Conservation (phyloP, 2,113 vertebrate genomes). For the Rhadina sibilatrix region DNA sequence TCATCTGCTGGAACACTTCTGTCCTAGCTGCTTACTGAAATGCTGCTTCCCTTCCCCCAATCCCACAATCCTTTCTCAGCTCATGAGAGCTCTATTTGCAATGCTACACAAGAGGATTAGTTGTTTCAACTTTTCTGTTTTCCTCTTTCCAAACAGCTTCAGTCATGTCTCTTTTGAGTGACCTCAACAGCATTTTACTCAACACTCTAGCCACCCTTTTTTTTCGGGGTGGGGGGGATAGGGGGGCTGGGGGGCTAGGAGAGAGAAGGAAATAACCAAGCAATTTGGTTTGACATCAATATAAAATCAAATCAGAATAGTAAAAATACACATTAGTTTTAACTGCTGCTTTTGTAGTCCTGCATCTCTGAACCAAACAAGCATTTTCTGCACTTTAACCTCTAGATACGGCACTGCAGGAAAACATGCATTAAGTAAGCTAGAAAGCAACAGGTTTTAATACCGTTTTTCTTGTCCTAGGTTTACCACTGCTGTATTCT, state of each 20-base stretch:
- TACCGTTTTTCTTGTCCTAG: background rate
- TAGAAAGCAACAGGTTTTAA: background rate
- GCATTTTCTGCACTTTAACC: background rate
- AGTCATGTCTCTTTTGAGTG: background rate
- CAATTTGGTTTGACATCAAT: background rate
- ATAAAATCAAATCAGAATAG: background rate
- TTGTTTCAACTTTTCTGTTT: conserved; percentile 39
- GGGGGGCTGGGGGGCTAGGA: background rate
- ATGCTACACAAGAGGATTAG: conserved; percentile 34
- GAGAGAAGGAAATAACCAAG: background rate
- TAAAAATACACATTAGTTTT: background rate
- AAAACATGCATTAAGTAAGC: background rate
- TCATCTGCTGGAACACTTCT: background rate
- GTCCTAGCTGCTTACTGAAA: background rate
- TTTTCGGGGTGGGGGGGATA: no score
- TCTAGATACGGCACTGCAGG: background rate
- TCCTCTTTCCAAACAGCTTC: background rate
- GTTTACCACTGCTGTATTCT: background rate
- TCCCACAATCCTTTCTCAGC: background rate
- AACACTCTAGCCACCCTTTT: background rate
- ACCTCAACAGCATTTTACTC: background rate
- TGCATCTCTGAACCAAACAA: background rate
- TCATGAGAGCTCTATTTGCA: conserved; percentile 1
- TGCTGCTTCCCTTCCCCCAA: background rate
- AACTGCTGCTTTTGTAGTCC: background rate